A percentile compares a stretch with the other conserved stretches of the same genome.
phyloP scores from a whole-genome alignment of 2,888 invertebrate species.

The Leptinotarsa tumamoca region DNA sequence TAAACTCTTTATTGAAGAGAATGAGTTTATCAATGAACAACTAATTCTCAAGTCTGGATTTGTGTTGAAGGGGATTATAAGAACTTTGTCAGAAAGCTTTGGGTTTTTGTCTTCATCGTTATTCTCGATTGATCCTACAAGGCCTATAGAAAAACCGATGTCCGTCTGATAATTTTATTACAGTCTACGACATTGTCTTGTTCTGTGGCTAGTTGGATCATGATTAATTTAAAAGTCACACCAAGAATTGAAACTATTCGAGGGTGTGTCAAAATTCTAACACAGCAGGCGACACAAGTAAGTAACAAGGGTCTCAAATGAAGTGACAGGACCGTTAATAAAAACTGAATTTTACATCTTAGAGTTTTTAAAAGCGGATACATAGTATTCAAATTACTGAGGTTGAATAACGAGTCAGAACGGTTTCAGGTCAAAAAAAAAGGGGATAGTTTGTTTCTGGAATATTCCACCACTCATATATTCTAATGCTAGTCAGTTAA shows the following conservation, averaged over 20 bases:
- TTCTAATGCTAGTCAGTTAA: no score
- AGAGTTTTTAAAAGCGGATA: not conserved
- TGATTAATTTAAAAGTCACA: slow-evolving; percentile 1
- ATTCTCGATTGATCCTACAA: not conserved
- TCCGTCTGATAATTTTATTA: not conserved
- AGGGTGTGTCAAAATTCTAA: slow-evolving; percentile 3
- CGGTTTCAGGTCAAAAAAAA: not conserved
- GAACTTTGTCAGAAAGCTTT: no score
- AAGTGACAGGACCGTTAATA: slow-evolving; percentile 11
- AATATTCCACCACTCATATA: no score
- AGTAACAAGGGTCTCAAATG: not conserved
- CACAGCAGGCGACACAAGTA: slow-evolving; percentile 9
- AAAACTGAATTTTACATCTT: not conserved
- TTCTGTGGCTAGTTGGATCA: not conserved
- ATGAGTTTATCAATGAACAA: no score
- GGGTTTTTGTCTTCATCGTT: not conserved
- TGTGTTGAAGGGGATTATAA: no score
- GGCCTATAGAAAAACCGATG: not conserved
- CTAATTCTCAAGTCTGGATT: no score
- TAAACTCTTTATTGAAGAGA: no score
- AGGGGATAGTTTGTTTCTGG: not conserved
- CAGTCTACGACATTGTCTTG: not conserved
- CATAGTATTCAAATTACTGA: not conserved
- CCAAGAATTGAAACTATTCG: not conserved
- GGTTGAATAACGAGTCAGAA: no score